Conservation (phyloP, 92 coral and sea anemone species). For the Siderastrea siderea region DNA sequence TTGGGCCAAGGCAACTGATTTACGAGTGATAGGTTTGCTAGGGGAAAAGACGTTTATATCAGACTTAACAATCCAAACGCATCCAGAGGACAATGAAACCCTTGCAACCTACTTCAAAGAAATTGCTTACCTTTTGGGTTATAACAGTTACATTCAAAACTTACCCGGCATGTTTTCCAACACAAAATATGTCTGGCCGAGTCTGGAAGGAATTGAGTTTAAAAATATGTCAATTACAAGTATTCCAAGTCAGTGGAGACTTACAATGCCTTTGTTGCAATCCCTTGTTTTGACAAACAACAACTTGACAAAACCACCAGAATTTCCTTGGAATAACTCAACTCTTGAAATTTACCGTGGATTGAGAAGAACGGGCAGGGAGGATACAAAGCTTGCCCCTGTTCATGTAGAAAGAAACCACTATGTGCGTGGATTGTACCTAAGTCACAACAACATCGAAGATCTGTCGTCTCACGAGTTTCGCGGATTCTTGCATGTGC, state of each 20-base stretch:
- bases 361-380: not conserved
- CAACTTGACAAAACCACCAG: not conserved
- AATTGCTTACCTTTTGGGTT: not conserved
- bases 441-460: constrained; percentile 1
- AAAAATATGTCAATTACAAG: not conserved
- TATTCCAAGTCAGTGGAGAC: constrained; percentile 5
- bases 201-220: not conserved
- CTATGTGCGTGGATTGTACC: not conserved
- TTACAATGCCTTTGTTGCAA: constrained; percentile 3
- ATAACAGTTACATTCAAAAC: not conserved
- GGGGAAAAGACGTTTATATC: not conserved
- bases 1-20: not conserved
- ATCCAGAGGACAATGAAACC: not conserved
- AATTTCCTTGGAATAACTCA: too few species aligned
- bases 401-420: not conserved
- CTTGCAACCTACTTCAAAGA: not conserved
- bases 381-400: not conserved
- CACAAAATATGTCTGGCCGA: not conserved
- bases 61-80: not conserved
- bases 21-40: not conserved
- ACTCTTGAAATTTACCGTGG: too few species aligned
- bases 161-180: not conserved
- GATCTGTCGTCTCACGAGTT: constrained; percentile 9
- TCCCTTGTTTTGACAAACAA: not conserved
- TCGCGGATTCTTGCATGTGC: not conserved